Evolutionary conservation across 2,888 invertebrate genomes (phyloP), one percentile per base, ranked within the genome.

Genomic region (Heliconius hortense): DNA sequence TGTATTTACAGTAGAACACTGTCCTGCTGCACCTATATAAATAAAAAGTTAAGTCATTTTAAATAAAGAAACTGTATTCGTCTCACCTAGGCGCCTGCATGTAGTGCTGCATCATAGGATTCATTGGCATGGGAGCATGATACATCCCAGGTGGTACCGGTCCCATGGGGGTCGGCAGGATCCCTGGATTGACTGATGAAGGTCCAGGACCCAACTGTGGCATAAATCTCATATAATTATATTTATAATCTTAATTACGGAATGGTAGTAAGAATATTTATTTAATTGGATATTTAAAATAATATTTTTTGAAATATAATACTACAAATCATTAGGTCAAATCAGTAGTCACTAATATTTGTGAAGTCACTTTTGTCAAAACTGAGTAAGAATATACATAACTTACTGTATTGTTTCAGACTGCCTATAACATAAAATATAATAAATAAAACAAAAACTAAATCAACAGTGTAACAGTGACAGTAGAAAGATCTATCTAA

Each of bases 101-200:
- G 85, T 96, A 97, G 26, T 96, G 96, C 79, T 96, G 96, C 85
- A 96, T 96, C 95, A 95, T 95, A 62, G 90, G 94, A 76, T 96
- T 96, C 95, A 97, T 96, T 62, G 95, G 95, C 96, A 97, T 96
- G 68, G 86, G 91, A 2, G 90, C 91, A 1, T 94, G 95, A 87
- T 96, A 95, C 93, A 96, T 95, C 68, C 95, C 96, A 0, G 96
- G 95, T 83, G 96, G 95, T 88, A 97, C 95, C 43, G 81, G 95
- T 86, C 85, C 95, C 96, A 87, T 96, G 77, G 95, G 93, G 76
- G 95, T 94, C 3, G 95, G 94, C 60, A 94, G 81, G 72, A 94
- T 94, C 62, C 96, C 95, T 4, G 95, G 95, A 4, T 95, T 95
- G 76, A 95, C 95, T 11, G 95, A 94, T 71, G 96, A 91, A 4